phyloP scores from a whole-genome alignment of 2,113 vertebrate species.

The Callorhinus ursinus region DNA sequence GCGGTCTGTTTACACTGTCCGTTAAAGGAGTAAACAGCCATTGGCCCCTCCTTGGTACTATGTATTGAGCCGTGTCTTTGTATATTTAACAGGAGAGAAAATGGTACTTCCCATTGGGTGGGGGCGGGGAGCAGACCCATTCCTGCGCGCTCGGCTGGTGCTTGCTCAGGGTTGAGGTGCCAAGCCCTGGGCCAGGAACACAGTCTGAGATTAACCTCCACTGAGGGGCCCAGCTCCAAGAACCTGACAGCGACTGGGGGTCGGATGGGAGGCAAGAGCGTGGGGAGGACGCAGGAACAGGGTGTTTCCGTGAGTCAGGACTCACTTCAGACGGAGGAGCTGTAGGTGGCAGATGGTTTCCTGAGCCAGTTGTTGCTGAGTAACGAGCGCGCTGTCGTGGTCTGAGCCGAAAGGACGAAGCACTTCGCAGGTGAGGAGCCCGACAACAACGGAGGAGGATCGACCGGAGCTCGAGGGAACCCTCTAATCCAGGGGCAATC shows the following conservation, averaged over 20 bases:
- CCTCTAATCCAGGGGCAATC: accelerated
- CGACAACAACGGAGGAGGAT: accelerated
- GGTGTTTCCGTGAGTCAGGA: accelerated
- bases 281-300: accelerated
- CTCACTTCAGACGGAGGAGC: accelerated
- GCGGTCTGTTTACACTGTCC: not conserved
- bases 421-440: not conserved
- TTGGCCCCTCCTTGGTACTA: accelerated
- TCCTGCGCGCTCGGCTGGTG: accelerated
- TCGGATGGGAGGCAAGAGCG: accelerated
- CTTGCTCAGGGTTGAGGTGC: not conserved
- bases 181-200: accelerated
- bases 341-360: no score
- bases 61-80: not conserved
- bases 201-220: accelerated
- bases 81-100: accelerated
- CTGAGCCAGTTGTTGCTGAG: accelerated
- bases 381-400: accelerated
- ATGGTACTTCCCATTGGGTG: accelerated
- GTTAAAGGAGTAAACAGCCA: accelerated
- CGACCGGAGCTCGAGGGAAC: not conserved
- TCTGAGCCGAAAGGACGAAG: not conserved
- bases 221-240: no score
- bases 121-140: accelerated
- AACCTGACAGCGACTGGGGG: accelerated